phyloP scores from a whole-genome alignment of 2,797 vertebrate genomes.

The Poecilia velifera region DNA sequence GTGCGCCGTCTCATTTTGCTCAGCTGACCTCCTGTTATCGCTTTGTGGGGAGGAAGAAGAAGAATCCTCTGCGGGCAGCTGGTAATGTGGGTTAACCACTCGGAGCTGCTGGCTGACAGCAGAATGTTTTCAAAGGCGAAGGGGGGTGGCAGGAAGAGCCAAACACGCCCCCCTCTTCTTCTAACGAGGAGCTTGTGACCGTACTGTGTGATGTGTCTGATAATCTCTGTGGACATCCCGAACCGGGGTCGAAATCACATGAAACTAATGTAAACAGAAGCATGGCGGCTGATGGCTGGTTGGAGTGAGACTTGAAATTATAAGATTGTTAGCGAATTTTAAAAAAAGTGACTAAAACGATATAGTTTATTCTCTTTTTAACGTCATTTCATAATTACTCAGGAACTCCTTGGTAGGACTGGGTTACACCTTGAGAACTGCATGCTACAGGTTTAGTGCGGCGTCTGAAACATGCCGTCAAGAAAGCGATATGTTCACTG shows the following conservation, averaged over 20 bases:
- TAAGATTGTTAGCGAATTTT: too few relatives aligned
- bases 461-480: background rate
- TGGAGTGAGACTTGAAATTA: background rate
- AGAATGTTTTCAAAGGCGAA: constrained; percentile 23
- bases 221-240: constrained; percentile 4
- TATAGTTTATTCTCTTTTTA: background rate
- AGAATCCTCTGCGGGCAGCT: constrained; percentile 11
- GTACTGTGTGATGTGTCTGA: constrained; percentile 21
- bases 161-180: background rate
- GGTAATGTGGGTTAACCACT: constrained; percentile 42
- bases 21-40: constrained; percentile 29
- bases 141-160: constrained; percentile 10
- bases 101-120: constrained; percentile 18
- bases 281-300: background rate
- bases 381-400: background rate
- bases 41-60: constrained; percentile 16
- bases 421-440: background rate
- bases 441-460: background rate
- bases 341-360: background rate
- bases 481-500: background rate
- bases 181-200: constrained; percentile 26
- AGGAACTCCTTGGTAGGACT: background rate
- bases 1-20: constrained; percentile 1
- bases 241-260: background rate
- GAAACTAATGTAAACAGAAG: constrained; percentile 2